Base-by-base conservation (phyloP, 2,797 vertebrate genomes). In the Xiphophorus birchmanni region DNA sequence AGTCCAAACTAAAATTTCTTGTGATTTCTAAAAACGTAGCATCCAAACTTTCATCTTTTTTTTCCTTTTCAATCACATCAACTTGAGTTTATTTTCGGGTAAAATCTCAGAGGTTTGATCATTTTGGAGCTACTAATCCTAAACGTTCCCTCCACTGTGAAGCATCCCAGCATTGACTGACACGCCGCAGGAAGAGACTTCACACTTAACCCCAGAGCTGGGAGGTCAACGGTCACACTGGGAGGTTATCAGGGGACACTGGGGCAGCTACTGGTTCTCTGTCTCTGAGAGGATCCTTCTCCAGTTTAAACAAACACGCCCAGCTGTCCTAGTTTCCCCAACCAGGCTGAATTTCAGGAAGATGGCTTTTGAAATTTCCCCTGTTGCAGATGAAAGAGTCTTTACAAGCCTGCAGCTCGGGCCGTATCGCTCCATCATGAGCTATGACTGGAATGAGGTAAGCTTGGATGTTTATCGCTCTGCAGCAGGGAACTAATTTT, bases 201-300 rank as follows among this genome's bases (percentile, higher is more conserved):
- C 37, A 85, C 89, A 86, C 90, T 90, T 88, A 82, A 88, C 84
- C 88, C 67, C 48, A 58, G 63, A 86, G 86, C 80, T 67, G 26
- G 37, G n/a, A 82, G 82, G 88, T 86, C 87, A 84, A 35, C 83
- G 86, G 90, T 91, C 86, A 71, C 21, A 78, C 21, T 13, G 21
- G 76, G 75, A 77, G 91, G 89, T 90, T 91, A 90, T 90, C 89
- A 3, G 75, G 32, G 42, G 15, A 47, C 3, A 32, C 47, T 65
- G 21, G 54, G 58, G 42, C 26, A 21, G 73, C 81, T 88, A 82
- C 88, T 74, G 85, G 13, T 17, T 67, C 42, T 29, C 29, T 26
- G 21, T 52, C 65, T 75, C 65, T 44, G 0, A 32, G 37, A 18
- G 60, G 29, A 52, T 50, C 52, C 60, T 10, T 54, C 82, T 54